These are phyloP conservation scores for Oopsacas minuta DNA, from an alignment of 37 sponge, comb jelly and placozoan genomes.

Conservation along the genomic window DNA sequence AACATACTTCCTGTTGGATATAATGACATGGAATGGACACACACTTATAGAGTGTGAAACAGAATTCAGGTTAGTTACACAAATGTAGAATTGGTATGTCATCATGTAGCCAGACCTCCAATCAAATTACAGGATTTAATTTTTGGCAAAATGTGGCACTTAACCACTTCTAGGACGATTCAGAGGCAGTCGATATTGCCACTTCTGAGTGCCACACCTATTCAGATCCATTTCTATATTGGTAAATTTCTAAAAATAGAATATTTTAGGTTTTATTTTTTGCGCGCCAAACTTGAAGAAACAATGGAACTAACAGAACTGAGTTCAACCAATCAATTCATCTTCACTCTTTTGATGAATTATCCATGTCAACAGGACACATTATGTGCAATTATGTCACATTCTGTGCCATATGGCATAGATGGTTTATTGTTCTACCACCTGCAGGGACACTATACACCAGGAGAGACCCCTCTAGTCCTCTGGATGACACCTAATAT, in stretches of 20 bases:
- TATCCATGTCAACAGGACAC: conserved; percentile 33
- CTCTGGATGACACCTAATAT: conserved; percentile 73
- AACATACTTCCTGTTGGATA: conserved; percentile 70
- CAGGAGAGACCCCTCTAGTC: conserved; percentile 43
- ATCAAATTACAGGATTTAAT: too few species aligned
- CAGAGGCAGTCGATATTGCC: too few species aligned
- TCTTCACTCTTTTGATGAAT: conserved; percentile 30
- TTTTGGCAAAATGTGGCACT: too few species aligned
- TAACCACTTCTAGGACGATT: too few species aligned
- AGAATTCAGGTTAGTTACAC: conserved; percentile 32
- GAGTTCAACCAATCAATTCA: conserved; percentile 37
- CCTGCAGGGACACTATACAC: conserved; percentile 56
- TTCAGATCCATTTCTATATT: too few species aligned
- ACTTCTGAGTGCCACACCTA: too few species aligned
- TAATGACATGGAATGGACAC: conserved; percentile 82
- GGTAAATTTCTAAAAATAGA: neutral
- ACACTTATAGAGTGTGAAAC: conserved; percentile 70
- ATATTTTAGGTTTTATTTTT: conserved; percentile 27
- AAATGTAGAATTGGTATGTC: too few species aligned
- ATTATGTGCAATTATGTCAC: conserved; percentile 25
- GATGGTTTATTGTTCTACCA: conserved; percentile 93
- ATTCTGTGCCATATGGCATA: conserved; percentile 28
- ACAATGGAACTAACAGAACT: neutral
- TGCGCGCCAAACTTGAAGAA: conserved; percentile 32
- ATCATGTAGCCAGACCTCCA: too few species aligned